These are phyloP conservation scores for Anguilla megastoma DNA, from an alignment of 2,797 vertebrate species.

Conservation along the genomic window DNA sequence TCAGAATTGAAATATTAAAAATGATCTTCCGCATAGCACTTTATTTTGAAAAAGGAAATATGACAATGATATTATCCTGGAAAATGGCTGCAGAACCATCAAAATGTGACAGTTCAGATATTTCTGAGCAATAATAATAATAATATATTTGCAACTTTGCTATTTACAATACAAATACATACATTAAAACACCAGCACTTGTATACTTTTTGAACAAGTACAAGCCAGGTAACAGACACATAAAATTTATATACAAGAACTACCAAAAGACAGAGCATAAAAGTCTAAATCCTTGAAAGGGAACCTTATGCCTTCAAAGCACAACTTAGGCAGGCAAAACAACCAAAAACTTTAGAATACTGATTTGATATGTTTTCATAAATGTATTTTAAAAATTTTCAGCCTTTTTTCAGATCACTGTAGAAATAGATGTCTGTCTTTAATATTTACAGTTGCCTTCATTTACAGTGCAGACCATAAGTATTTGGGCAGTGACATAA, in stretches of 20 bases:
- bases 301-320: not conserved
- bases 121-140: not conserved
- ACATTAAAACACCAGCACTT: not conserved
- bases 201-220: not conserved
- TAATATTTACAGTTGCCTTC: too few relatives aligned
- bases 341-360: not conserved
- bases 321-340: not conserved
- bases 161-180: not conserved
- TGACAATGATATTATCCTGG: not conserved
- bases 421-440: too few relatives aligned
- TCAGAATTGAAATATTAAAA: constrained; percentile 11
- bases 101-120: not conserved
- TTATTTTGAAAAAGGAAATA: constrained; percentile 2
- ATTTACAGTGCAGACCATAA: too few relatives aligned
- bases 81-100: not conserved
- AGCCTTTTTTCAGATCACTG: too few relatives aligned
- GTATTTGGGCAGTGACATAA: too few relatives aligned
- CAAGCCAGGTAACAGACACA: not conserved
- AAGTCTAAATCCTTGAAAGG: not conserved
- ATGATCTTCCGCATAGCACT: not conserved
- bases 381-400: not conserved
- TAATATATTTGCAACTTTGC: not conserved
- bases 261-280: not conserved
- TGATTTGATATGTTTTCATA: not conserved
- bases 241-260: not conserved